These are phyloP conservation scores for pig (Sus scrofa) DNA, from an alignment of 2,113 vertebrate genomes.

Conservation along the genomic window T2T-Sscrofa CM000821.6:55852001-55852500, in stretches of 20 bases:
- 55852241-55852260: background rate
- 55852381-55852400: background rate
- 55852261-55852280: background rate
- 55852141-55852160: background rate
- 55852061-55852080: background rate
- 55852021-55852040: background rate
- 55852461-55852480: fast-evolving
- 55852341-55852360: background rate
- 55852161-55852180: too few species aligned
- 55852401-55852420: background rate
- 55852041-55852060: background rate
- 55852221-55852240: background rate
- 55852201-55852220: background rate
- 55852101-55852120: background rate
- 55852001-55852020: background rate
- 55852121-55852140: background rate
- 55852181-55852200: background rate
- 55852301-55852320: background rate
- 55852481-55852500: background rate
- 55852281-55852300: background rate
- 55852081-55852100: background rate
- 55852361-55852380: background rate
- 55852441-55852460: background rate
- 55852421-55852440: background rate
- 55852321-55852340: background rate